Evolutionary conservation across 2,888 invertebrate genomes (phyloP).

Genomic region (Leptopilina myrica): DNA sequence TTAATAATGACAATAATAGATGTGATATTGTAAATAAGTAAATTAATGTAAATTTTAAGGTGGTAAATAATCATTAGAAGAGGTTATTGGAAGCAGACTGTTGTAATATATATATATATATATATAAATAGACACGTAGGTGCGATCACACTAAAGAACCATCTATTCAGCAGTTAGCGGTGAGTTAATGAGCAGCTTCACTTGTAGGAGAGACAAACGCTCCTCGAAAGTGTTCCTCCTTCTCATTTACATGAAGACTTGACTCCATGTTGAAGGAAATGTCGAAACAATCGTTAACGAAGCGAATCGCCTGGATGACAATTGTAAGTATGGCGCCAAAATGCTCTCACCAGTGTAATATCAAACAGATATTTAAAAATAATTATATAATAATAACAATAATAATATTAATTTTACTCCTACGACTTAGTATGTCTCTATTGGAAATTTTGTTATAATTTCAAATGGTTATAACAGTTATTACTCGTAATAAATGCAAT

Average conservation of each 20-base stretch:
- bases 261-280: constrained; percentile 16
- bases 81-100: not conserved
- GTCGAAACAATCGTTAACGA: constrained; percentile 30
- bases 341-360: not conserved
- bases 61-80: too few species aligned
- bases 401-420: not conserved
- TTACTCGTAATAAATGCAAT: not conserved
- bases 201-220: constrained; percentile 48
- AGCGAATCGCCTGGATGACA: constrained; percentile 27
- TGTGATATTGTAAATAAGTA: too few species aligned
- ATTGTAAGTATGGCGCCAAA: not conserved
- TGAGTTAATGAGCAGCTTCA: constrained; percentile 49
- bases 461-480: not conserved
- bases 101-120: constrained; percentile 4
- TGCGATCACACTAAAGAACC: constrained; percentile 36
- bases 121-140: constrained; percentile 29
- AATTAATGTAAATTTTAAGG: too few species aligned
- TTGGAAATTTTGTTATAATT: not conserved
- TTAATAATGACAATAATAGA: too few species aligned
- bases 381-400: not conserved
- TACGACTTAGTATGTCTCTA: not conserved
- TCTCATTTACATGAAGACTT: constrained; percentile 2
- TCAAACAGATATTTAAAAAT: not conserved
- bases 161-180: constrained; percentile 43
- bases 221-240: constrained; percentile 31